Base-by-base conservation (phyloP, 2,113 vertebrate genomes). In the Cranoglanis bouderius region DNA sequence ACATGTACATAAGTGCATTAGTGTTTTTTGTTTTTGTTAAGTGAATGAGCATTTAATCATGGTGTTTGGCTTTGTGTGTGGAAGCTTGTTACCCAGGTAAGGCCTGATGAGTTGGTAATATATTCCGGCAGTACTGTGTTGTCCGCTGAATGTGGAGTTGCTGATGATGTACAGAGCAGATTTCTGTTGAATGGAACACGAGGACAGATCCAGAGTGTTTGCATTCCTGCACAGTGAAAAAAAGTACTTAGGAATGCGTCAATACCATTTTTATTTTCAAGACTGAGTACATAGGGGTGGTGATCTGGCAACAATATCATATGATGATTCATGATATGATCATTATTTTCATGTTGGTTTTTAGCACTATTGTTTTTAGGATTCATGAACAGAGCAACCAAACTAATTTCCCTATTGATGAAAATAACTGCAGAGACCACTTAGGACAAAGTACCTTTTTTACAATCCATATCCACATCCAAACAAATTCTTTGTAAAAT, bases 71-170 rank as follows among this genome's bases (percentile, higher is more conserved):
- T 72, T 72, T 82, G 29, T 67, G 24, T 59, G 63, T 82, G 38
- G 46, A 53, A n/a, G 29, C 46, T 19, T 40, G 12, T 91, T 92
- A 97, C 96, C 94, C 21, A 97, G 93, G 78, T 95, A 97, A 0
- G 94, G 77, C n/a, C 59, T 78, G 85, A 96, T 96, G 72, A 90
- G 93, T 1, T 26, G 4, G 10, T 94, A 95, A 88, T 95, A 96
- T 4, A 13, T 49, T 0, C 3, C 35, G 6, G 18, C 1, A 86
- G 83, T 21, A 57, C 29, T 6, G 24, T 49, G 21, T 10, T 3
- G 87, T 82, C 24, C 70, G 29, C 89, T 92, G 81, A 96, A 96
- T 83, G 96, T 92, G 0, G 1, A 0, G 1, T 82, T 93, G 78
- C 95, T 96, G 82, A 91, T 95, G 46, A 0, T 0, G 4, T 96